These are phyloP conservation scores for Capromys pilorides DNA, from an alignment of 2,797 vertebrate genomes.

Conservation along the genomic window DNA sequence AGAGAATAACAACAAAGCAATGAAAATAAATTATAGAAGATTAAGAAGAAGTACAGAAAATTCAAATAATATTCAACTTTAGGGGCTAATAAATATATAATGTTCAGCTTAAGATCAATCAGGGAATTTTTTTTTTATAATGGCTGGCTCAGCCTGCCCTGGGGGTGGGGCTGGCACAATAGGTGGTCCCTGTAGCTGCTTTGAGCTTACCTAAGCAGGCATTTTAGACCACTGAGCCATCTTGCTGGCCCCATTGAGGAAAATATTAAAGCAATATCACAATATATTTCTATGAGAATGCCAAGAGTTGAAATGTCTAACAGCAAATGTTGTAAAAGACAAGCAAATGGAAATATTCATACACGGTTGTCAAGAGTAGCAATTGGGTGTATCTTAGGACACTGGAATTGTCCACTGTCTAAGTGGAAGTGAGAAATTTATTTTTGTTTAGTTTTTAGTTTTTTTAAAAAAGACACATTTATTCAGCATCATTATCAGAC, in stretches of 20 bases:
- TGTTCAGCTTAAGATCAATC: background rate
- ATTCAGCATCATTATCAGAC: too few relatives aligned
- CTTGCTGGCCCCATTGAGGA: too few relatives aligned
- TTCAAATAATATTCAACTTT: background rate
- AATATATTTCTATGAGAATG: background rate
- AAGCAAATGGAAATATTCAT: background rate
- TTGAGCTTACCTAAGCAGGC: too few relatives aligned
- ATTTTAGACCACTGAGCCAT: too few relatives aligned
- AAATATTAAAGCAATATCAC: too few relatives aligned
- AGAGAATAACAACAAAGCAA: background rate
- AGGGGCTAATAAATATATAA: background rate
- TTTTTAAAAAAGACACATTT: too few relatives aligned
- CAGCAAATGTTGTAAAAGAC: background rate
- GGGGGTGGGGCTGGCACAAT: too few relatives aligned
- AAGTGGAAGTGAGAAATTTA: background rate
- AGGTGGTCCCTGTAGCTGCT: too few relatives aligned
- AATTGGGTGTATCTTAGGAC: background rate
- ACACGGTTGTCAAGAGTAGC: background rate
- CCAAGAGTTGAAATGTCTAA: background rate
- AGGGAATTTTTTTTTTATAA: background rate
- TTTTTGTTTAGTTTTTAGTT: too few relatives aligned
- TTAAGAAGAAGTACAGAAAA: background rate
- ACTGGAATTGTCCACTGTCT: background rate
- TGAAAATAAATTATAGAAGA: background rate
- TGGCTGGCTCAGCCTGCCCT: too few relatives aligned